Evolutionary conservation across 2,888 invertebrate species (phyloP).

Genomic region (Epinotia bilunana): DNA sequence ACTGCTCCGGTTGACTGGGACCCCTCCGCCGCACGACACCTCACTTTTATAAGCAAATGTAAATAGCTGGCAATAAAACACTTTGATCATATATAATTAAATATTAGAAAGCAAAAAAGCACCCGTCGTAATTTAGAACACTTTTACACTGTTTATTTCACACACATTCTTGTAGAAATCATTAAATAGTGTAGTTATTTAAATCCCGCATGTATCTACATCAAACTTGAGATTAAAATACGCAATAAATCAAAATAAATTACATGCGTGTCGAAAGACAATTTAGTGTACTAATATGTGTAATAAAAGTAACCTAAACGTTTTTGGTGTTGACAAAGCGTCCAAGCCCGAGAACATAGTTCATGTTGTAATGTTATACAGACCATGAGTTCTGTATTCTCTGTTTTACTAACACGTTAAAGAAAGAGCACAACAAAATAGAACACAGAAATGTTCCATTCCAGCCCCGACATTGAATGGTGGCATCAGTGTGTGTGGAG

Average conservation of each 20-base stretch:
- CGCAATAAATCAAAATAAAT: background rate
- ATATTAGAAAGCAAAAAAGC: conserved; percentile 6
- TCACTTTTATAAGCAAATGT: conserved; percentile 20
- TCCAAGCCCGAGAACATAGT: no score
- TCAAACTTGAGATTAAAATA: background rate
- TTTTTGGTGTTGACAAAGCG: conserved; percentile 5
- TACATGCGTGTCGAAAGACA: background rate
- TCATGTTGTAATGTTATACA: background rate
- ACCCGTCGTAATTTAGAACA: conserved; percentile 8
- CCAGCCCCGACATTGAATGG: no score
- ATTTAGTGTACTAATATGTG: background rate
- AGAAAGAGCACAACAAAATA: no score
- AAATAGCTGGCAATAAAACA: conserved; percentile 25
- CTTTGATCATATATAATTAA: background rate
- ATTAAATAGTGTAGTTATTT: background rate
- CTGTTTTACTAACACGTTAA: no score
- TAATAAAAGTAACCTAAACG: background rate
- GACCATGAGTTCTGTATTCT: background rate
- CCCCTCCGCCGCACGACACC: conserved; percentile 30
- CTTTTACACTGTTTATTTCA: conserved; percentile 10
- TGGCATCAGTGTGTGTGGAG: background rate
- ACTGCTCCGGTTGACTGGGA: conserved; percentile 26
- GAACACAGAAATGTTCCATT: background rate
- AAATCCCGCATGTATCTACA: background rate
- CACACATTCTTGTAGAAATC: background rate